These are phyloP conservation scores for Pelmatolapia mariae DNA, from an alignment of 2,113 vertebrate species.

Conservation along the genomic window DNA sequence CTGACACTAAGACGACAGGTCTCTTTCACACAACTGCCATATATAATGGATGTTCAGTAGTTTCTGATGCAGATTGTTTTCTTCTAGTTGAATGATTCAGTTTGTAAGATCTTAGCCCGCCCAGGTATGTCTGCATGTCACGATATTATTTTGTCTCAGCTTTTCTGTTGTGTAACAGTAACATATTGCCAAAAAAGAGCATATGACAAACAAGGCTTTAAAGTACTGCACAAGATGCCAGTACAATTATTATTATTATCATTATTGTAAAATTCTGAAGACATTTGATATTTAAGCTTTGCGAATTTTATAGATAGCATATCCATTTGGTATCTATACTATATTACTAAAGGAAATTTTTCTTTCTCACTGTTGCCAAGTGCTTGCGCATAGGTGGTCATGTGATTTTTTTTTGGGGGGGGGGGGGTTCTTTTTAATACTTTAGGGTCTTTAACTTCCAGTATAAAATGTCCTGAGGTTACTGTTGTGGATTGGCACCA, in stretches of 20 bases:
- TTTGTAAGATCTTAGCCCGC: neutral
- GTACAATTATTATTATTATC: neutral
- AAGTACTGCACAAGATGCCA: neutral
- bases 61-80: neutral
- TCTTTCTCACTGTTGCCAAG: neutral
- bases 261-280: neutral
- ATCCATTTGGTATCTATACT: neutral
- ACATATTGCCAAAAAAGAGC: neutral
- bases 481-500: neutral
- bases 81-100: neutral
- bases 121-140: neutral
- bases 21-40: neutral
- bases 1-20: neutral
- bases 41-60: neutral
- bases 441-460: neutral
- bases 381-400: neutral
- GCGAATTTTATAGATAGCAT: neutral
- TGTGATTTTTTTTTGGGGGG: neutral
- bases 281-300: neutral
- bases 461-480: neutral
- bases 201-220: neutral
- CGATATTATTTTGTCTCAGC: neutral
- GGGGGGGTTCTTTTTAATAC: neutral
- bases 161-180: neutral
- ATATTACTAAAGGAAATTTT: neutral